A percentile compares a stretch with the other conserved stretches of the same genome.
Evolutionary conservation across 2,888 invertebrate species (phyloP).

Genomic region (Nymphalis polychloros): DNA sequence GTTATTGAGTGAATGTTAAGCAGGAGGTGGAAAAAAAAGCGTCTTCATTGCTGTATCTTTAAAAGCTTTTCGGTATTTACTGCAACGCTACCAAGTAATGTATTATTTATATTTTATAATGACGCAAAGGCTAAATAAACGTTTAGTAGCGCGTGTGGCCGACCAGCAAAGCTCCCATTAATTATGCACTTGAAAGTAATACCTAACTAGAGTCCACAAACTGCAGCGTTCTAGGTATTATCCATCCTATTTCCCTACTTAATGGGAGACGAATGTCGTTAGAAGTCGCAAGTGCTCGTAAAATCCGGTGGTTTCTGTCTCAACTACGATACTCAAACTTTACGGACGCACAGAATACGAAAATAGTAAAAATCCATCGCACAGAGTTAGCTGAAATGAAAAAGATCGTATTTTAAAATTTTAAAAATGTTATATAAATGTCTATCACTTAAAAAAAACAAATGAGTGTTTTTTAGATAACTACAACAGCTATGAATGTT

Average conservation of each 20-base stretch:
- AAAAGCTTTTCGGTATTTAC: too few relatives aligned
- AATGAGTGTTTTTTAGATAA: too few relatives aligned
- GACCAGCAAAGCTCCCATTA: conserved; percentile 60
- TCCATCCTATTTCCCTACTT: conserved; percentile 72
- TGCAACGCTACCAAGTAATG: too few relatives aligned
- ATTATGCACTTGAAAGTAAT: conserved; percentile 57
- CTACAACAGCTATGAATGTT: too few relatives aligned
- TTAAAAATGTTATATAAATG: too few relatives aligned
- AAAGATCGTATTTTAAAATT: background rate
- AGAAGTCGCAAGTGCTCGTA: conserved; percentile 72
- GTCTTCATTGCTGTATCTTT: too few relatives aligned
- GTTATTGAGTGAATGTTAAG: too few relatives aligned
- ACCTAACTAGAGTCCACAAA: conserved; percentile 70
- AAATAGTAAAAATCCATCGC: background rate
- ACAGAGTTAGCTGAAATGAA: background rate
- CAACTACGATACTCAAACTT: conserved; percentile 48
- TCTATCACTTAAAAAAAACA: too few relatives aligned
- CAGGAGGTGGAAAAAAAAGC: too few relatives aligned
- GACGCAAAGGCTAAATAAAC: conserved; percentile 38
- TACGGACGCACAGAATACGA: conserved; percentile 34
- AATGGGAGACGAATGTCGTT: conserved; percentile 77
- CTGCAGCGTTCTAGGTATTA: conserved; percentile 67
- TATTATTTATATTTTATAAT: background rate
- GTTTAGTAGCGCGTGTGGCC: conserved; percentile 34
- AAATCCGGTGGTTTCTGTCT: conserved; percentile 65